phyloP scores from a whole-genome alignment of 2,797 vertebrate species.

The Pipistrellus nathusii region DNA sequence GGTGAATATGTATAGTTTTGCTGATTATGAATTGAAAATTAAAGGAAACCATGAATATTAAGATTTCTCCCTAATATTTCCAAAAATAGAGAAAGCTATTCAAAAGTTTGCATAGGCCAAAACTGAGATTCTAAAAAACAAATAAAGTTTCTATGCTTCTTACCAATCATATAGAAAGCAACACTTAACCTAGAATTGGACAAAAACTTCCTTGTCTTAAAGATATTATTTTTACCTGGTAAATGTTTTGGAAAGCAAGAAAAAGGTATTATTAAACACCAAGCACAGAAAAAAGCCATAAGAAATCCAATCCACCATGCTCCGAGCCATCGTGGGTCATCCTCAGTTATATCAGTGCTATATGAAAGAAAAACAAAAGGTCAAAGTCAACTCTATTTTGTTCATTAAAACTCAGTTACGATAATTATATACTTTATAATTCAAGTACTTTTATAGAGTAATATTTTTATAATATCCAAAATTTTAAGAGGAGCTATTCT shows the following conservation, averaged over 20 bases:
- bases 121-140: constrained; percentile 5
- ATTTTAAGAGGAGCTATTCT: neutral
- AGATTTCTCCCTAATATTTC: neutral
- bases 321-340: constrained; percentile 90
- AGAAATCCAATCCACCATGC: constrained; percentile 92
- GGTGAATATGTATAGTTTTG: neutral
- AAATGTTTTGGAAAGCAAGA: constrained; percentile 89
- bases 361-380: constrained; percentile 62
- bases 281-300: constrained; percentile 83
- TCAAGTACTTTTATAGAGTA: neutral
- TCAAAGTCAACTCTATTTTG: neutral
- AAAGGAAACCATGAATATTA: constrained; percentile 46
- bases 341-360: constrained; percentile 80
- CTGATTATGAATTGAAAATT: constrained; percentile 17
- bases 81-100: constrained; percentile 34
- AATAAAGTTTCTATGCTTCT: neutral
- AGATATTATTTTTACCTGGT: constrained; percentile 87
- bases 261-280: constrained; percentile 89
- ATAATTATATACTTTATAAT: neutral
- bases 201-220: neutral
- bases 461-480: neutral
- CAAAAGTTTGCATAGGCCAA: constrained; percentile 11
- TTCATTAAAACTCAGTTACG: neutral
- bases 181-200: neutral
- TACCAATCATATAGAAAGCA: neutral